Evolutionary conservation across 2,113 vertebrate species (phyloP), one percentile per base, ranked within the genome.

Genomic region (Corydoras maculifer): DNA sequence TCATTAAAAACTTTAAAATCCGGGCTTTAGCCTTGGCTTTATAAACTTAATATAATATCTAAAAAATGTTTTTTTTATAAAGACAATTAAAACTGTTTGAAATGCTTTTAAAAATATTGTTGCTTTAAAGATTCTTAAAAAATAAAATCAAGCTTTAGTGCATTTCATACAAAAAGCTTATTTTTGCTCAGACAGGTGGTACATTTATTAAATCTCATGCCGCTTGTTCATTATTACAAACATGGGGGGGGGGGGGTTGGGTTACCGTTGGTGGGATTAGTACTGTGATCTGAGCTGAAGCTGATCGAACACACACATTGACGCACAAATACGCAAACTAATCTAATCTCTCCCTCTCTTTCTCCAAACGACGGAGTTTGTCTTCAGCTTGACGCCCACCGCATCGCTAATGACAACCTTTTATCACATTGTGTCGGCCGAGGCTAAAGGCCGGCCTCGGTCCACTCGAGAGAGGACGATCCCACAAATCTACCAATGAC

Each of bases 401-500:
- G 80, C 72, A 79, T 78, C 73, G 62, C 73, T 82, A 84, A 87
- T 86, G 81, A 81, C 68, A 76, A 61, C 67, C 79, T 87, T 88
- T 87, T 84, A 86, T 88, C 77, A 81, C 82, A 76, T 80, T 71
- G 76, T 81, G 79, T 84, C 59, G 11, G 62, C 54, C 50, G 71
- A 32, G 72, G 81, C 81, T 83, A 75, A 83, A 78, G 82, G 76
- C 77, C 80, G 76, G 68, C 82, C 84, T 83, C 75, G 71, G 63
- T 75, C 84, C 85, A 84, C 88, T 90, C 83, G 79, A 89, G 85
- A 78, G 70, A 49, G 72, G 83, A 75, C 75, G 62, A 75, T 83
- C 82, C 76, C 79, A 79, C 61, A 84, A 81, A 82, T 86, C 84
- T 84, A 76, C 70, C 70, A 73, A 76, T 78, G 75, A 61, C 50